These are phyloP conservation scores for Mylabris phalerata DNA, from an alignment of 1,140 invertebrate genomes.

Conservation along the genomic window DNA sequence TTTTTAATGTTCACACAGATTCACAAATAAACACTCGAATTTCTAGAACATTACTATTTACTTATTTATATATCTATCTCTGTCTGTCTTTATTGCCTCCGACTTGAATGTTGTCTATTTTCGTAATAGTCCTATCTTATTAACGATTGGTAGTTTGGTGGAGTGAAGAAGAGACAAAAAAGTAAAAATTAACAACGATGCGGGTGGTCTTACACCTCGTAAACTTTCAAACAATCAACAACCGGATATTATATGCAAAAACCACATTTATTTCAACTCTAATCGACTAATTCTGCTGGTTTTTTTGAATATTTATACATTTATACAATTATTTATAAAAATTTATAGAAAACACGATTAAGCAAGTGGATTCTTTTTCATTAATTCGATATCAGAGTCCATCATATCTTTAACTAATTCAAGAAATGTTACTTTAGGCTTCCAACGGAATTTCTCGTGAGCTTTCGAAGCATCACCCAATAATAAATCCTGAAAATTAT, in stretches of 20 bases:
- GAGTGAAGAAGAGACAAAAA: too few relatives aligned
- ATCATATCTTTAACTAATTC: slow-evolving; percentile 95
- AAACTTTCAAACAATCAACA: too few relatives aligned
- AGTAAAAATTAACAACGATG: slow-evolving; percentile 2
- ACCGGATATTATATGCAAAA: slow-evolving; percentile 3
- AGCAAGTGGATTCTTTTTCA: slow-evolving; percentile 86
- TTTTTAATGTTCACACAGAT: slow-evolving; percentile 36
- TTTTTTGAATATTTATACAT: neutral
- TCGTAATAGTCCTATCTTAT: slow-evolving; percentile 17
- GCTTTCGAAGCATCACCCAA: slow-evolving; percentile 91
- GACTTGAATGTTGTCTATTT: slow-evolving; percentile 32
- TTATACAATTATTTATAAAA: neutral
- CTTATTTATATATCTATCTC: slow-evolving; percentile 33
- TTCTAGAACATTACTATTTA: slow-evolving; percentile 39
- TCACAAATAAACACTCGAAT: slow-evolving; percentile 40
- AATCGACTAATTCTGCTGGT: neutral
- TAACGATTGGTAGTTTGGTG: slow-evolving; percentile 14
- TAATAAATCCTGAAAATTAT: slow-evolving; percentile 69
- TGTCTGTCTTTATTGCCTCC: slow-evolving; percentile 30
- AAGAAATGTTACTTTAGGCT: slow-evolving; percentile 74
- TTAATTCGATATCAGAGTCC: slow-evolving; percentile 83
- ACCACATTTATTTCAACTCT: slow-evolving; percentile 3
- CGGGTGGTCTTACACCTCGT: slow-evolving; percentile 26
- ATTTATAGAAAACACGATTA: slow-evolving; percentile 41
- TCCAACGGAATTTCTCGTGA: slow-evolving; percentile 77